Conservation (phyloP, 2,888 invertebrate species). For the Anorthoa munda region DNA sequence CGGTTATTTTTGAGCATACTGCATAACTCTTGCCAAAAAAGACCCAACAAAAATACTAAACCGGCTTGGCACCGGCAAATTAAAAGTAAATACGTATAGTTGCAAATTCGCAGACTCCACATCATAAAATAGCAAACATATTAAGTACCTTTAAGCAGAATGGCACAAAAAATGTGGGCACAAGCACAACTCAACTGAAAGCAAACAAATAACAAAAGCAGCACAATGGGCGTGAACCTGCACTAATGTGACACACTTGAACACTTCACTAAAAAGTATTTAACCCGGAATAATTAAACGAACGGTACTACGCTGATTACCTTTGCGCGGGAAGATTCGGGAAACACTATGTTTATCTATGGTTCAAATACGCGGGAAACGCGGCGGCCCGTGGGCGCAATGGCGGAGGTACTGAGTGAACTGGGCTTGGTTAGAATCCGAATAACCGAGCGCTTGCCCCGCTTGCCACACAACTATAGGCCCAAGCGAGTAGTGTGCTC, state of each 20-base stretch:
- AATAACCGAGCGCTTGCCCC: constrained; percentile 36
- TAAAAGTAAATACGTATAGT: neutral
- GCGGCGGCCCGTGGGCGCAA: constrained; percentile 77
- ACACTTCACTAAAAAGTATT: constrained; percentile 63
- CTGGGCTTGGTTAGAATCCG: constrained; percentile 58
- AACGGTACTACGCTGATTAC: constrained; percentile 72
- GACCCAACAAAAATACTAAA: neutral
- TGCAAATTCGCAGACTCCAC: neutral
- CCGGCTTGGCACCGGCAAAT: neutral
- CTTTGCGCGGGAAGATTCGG: constrained; percentile 81
- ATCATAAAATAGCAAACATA: neutral
- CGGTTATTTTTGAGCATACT: neutral
- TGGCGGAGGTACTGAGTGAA: constrained; percentile 77
- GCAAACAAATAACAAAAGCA: constrained; percentile 76
- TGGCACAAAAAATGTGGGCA: constrained; percentile 53
- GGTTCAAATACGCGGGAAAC: constrained; percentile 78
- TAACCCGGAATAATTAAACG: constrained; percentile 57
- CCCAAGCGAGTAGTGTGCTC: constrained; percentile 48
- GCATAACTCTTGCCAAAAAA: neutral
- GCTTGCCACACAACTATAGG: constrained; percentile 52
- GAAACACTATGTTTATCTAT: constrained; percentile 75
- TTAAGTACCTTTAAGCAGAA: constrained; percentile 23
- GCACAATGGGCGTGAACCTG: constrained; percentile 65
- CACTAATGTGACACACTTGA: constrained; percentile 55
- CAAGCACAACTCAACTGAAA: constrained; percentile 65